These are phyloP conservation scores for Casuarius casuarius DNA, from an alignment of 2,113 vertebrate species.

Conservation along the genomic window DNA sequence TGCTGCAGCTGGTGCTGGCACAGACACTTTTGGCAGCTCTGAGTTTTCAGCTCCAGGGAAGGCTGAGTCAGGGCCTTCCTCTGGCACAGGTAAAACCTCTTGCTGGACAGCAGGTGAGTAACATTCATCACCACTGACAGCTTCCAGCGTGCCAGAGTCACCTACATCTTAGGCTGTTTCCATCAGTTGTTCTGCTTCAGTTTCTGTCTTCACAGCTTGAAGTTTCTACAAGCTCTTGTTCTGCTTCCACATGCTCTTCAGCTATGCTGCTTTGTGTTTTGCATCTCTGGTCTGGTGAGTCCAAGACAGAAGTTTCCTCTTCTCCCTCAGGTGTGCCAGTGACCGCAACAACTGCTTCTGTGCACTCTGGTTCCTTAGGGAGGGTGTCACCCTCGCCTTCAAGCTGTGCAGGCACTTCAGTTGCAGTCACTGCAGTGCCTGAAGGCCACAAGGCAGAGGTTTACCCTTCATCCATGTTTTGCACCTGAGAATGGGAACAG, in stretches of 20 bases:
- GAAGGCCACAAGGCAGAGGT: background rate
- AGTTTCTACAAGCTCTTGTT: background rate
- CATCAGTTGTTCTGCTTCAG: background rate
- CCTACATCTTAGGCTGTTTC: conserved; percentile 57
- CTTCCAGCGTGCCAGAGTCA: conserved; percentile 17
- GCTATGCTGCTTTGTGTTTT: background rate
- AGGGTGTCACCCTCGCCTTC: background rate
- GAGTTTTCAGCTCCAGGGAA: conserved; percentile 14
- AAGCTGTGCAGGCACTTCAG: background rate
- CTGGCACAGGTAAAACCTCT: conserved; percentile 17
- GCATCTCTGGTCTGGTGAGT: background rate
- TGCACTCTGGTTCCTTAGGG: background rate
- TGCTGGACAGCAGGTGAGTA: conserved; percentile 32
- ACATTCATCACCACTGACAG: conserved; percentile 29
- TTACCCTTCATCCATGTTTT: background rate
- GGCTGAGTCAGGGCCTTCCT: conserved; percentile 43
- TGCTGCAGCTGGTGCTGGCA: conserved; percentile 38
- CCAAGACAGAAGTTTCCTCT: background rate
- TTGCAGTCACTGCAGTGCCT: no score
- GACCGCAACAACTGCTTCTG: background rate
- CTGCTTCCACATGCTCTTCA: background rate
- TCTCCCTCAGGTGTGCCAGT: background rate
- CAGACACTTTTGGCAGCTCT: conserved; percentile 39
- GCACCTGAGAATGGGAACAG: conserved; percentile 30
- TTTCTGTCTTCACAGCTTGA: background rate